A percentile compares a stretch with the other conserved stretches of the same genome.
These are phyloP conservation scores for Nasonia longicornis DNA, from an alignment of 1,140 invertebrate species.

Conservation along the genomic window DNA sequence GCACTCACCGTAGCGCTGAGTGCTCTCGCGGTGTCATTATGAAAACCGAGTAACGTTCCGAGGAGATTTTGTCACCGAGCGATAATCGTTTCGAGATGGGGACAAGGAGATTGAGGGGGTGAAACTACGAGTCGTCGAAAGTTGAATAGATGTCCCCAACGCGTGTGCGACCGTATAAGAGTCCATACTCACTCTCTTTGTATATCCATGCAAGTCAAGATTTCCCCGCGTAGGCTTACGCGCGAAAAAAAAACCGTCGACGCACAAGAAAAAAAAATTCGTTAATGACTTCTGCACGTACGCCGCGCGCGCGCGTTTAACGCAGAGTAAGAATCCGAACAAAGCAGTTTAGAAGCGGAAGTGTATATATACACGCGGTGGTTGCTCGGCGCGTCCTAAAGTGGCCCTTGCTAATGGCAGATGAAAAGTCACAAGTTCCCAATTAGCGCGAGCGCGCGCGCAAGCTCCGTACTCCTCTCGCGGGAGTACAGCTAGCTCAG, in stretches of 20 bases:
- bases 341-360: neutral
- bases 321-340: neutral
- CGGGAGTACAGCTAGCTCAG: neutral
- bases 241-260: too few relatives aligned
- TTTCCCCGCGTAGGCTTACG: too few relatives aligned
- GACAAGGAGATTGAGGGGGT: constrained; percentile 17
- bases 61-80: neutral
- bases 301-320: too few relatives aligned
- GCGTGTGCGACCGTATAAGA: neutral
- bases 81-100: neutral
- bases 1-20: neutral
- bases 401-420: constrained; percentile 1
- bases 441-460: constrained; percentile 29
- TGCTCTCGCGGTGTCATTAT: constrained; percentile 21
- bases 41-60: neutral
- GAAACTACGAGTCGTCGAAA: neutral
- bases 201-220: neutral
- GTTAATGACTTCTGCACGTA: neutral
- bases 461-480: neutral
- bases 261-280: neutral
- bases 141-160: neutral
- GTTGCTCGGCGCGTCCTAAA: neutral
- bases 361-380: neutral
- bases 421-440: constrained; percentile 30
- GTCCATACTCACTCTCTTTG: neutral